A percentile compares a stretch with the other conserved stretches of the same genome.
These are phyloP conservation scores for Trachemys scripta DNA, from an alignment of 2,113 vertebrate species.

Conservation along the genomic window DNA sequence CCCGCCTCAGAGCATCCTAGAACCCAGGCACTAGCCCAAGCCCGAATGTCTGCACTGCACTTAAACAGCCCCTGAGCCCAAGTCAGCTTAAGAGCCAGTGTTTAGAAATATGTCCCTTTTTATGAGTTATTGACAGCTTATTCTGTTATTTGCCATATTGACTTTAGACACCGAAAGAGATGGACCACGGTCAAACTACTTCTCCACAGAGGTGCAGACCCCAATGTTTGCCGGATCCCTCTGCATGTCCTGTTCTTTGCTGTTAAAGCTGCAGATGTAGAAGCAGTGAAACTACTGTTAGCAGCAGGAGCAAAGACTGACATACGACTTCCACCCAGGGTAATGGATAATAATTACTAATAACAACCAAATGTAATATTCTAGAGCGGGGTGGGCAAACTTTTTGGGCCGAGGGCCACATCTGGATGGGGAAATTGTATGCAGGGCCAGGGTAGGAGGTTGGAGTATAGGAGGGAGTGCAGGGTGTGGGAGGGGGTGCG, in stretches of 20 bases:
- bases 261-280: constrained; percentile 83
- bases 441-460: too few relatives aligned
- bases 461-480: too few relatives aligned
- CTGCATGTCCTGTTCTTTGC: constrained; percentile 86
- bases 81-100: background rate
- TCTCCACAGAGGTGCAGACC: constrained; percentile 86
- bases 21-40: background rate
- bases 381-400: too few relatives aligned
- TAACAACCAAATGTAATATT: background rate
- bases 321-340: constrained; percentile 78
- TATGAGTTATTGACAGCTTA: background rate
- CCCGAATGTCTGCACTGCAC: background rate
- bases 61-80: background rate
- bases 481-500: too few relatives aligned
- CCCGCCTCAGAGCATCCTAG: background rate
- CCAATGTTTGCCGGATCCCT: constrained; percentile 81
- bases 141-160: background rate
- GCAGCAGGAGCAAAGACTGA: constrained; percentile 84
- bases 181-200: constrained; percentile 84
- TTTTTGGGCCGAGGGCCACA: too few relatives aligned
- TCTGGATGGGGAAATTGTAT: too few relatives aligned
- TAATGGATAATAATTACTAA: constrained; percentile 37
- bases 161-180: constrained; percentile 71
- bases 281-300: constrained; percentile 82
- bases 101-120: background rate